These are phyloP conservation scores for Papilio helenus DNA, from an alignment of 1,140 invertebrate genomes.

Conservation along the genomic window DNA sequence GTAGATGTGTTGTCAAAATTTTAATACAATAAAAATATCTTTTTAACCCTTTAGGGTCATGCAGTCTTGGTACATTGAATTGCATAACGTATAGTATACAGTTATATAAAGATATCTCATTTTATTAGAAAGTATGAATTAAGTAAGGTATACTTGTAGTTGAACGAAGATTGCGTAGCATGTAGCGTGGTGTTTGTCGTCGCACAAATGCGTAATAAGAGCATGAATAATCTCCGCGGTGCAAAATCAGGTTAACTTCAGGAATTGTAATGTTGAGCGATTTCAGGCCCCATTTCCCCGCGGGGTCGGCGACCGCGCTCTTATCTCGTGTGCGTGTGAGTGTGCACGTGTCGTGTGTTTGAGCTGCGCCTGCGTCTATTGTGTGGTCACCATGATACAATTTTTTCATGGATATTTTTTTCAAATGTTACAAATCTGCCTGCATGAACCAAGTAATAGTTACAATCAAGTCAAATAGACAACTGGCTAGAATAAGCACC, in stretches of 20 bases:
- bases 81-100: no score
- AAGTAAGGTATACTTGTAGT: neutral
- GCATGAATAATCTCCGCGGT: constrained; percentile 31
- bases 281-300: constrained; percentile 71
- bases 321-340: constrained; percentile 70
- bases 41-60: no score
- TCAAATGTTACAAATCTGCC: no score
- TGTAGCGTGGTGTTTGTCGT: neutral
- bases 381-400: neutral
- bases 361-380: constrained; percentile 60
- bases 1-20: neutral
- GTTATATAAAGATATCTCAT: neutral
- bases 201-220: constrained; percentile 19
- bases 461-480: neutral
- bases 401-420: neutral
- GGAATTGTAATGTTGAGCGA: constrained; percentile 59
- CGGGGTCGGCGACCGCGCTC: constrained; percentile 70
- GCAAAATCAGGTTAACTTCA: constrained; percentile 40
- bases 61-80: neutral
- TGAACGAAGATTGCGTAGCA: neutral
- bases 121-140: neutral
- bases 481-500: neutral
- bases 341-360: constrained; percentile 50
- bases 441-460: neutral
- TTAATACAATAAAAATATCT: neutral